These are phyloP conservation scores for Tachyglossus aculeatus DNA, from an alignment of 2,797 vertebrate genomes.

Conservation along the genomic window DNA sequence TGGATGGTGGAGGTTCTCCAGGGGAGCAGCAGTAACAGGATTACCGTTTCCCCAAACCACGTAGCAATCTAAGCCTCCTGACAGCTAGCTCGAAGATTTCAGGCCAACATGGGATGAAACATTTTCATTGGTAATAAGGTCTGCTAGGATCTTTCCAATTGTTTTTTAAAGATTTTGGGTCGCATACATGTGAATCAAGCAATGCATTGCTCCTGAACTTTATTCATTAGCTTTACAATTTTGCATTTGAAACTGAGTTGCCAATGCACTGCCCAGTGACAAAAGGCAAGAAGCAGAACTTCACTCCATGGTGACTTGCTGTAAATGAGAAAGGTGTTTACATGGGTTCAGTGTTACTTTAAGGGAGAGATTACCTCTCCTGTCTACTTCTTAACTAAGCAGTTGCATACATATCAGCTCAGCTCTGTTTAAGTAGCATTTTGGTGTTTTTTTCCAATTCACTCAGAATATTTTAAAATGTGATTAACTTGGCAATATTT, in stretches of 20 bases:
- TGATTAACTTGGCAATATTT: slow-evolving; percentile 57
- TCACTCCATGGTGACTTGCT: too few species aligned
- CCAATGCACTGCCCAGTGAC: too few species aligned
- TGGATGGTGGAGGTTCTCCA: not conserved
- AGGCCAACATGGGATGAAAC: not conserved
- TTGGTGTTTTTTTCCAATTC: slow-evolving; percentile 45
- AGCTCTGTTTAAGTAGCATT: slow-evolving; percentile 24
- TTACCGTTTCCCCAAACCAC: not conserved
- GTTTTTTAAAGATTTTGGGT: too few species aligned
- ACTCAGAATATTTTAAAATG: slow-evolving; percentile 59
- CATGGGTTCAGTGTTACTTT: too few species aligned
- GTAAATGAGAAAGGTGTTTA: too few species aligned
- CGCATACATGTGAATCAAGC: too few species aligned
- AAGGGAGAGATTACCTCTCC: too few species aligned
- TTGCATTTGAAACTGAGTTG: too few species aligned
- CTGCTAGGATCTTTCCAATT: not conserved
- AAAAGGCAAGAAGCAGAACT: too few species aligned
- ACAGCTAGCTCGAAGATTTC: not conserved
- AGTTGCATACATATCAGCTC: slow-evolving; percentile 41
- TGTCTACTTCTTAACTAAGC: not conserved
- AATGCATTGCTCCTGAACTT: too few species aligned
- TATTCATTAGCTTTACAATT: too few species aligned
- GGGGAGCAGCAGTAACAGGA: not conserved
- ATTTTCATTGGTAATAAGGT: too few species aligned
- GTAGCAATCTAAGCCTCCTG: not conserved